Evolutionary conservation across 2,797 vertebrate species (phyloP).

Genomic region (Phalloptychus januarius): DNA sequence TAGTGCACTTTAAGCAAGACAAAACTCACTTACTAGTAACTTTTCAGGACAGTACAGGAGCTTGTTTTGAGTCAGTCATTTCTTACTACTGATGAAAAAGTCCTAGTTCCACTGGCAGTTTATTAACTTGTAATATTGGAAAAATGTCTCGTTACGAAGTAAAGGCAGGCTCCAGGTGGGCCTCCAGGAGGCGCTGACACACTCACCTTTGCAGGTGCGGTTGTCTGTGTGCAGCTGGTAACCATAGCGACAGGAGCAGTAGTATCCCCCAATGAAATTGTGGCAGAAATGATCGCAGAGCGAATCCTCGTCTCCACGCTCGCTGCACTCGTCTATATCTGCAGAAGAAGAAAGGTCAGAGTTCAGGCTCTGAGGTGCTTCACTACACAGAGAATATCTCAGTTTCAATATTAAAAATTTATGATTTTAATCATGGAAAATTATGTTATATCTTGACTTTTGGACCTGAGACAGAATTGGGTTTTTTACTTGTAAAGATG

Average conservation of each 20-base stretch:
- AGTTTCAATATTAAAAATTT: no score
- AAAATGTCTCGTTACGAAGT: not conserved
- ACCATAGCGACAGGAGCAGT: constrained; percentile 96
- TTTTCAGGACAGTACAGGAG: no score
- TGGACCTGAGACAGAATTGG: not conserved
- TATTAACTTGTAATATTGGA: no score
- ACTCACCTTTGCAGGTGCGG: constrained; percentile 90
- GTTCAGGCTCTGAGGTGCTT: not conserved
- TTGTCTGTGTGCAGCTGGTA: constrained; percentile 94
- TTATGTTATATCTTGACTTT: not conserved
- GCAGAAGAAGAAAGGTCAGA: not conserved
- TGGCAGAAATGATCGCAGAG: constrained; percentile 95
- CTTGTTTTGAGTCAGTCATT: no score
- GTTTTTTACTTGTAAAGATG: no score
- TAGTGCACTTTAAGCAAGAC: no score
- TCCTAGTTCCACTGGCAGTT: no score
- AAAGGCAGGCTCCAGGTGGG: not conserved
- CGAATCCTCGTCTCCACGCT: constrained; percentile 84
- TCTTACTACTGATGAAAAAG: no score
- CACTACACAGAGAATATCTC: not conserved
- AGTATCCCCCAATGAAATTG: constrained; percentile 94
- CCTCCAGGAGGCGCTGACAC: not conserved
- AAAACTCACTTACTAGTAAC: no score
- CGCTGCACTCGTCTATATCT: constrained; percentile 94
- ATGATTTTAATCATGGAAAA: not conserved